Conservation (phyloP, 2,888 invertebrate genomes). For the Tromatobia lineatoria region DNA sequence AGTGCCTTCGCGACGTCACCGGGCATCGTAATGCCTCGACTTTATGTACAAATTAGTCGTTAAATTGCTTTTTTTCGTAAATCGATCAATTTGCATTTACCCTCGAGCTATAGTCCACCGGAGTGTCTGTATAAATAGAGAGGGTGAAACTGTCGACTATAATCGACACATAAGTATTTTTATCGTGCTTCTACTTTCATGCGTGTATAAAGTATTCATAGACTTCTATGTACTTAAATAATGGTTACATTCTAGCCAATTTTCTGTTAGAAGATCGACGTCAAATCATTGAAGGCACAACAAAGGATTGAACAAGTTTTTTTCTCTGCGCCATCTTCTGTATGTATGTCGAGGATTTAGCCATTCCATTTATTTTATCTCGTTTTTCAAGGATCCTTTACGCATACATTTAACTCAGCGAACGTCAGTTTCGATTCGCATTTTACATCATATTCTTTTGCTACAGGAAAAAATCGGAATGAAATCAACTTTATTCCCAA, state of each 20-base stretch:
- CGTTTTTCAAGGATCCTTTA: too few species aligned
- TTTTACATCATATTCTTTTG: too few species aligned
- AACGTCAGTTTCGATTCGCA: too few species aligned
- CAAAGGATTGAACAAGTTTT: background rate
- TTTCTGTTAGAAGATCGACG: constrained; percentile 14
- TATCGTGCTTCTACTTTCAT: constrained; percentile 9
- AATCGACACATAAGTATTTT: constrained; percentile 14
- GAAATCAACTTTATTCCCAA: too few species aligned
- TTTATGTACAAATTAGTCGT: constrained; percentile 68
- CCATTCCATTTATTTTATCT: too few species aligned
- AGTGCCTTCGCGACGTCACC: constrained; percentile 58
- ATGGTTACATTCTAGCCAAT: background rate
- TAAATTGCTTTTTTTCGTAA: constrained; percentile 44
- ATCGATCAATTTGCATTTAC: constrained; percentile 52
- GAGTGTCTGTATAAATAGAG: background rate
- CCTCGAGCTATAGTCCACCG: background rate
- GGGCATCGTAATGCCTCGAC: constrained; percentile 52
- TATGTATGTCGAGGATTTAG: too few species aligned
- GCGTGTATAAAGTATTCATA: background rate
- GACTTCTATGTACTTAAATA: background rate
- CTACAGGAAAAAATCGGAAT: too few species aligned
- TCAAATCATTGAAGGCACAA: constrained; percentile 11
- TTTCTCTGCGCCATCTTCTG: too few species aligned
- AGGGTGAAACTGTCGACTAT: constrained; percentile 30
- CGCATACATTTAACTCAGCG: too few species aligned